Conservation (phyloP, 2,797 vertebrate species). For the Acipenser transmontanus region DNA sequence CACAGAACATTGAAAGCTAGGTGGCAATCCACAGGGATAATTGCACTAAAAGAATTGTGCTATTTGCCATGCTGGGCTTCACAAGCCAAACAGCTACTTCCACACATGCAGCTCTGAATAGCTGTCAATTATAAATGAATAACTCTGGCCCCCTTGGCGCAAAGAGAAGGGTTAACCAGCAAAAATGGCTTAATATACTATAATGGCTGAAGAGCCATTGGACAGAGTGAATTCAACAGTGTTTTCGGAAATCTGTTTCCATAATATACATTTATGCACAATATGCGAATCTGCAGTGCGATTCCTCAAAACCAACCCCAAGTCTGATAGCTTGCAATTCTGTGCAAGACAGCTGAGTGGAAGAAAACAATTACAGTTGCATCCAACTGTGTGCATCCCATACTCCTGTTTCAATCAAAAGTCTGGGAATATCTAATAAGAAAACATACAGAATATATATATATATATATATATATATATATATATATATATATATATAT, state of each 20-base stretch:
- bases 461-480: too few relatives aligned
- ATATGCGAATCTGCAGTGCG: conserved; percentile 9
- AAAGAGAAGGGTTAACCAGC: conserved; percentile 37
- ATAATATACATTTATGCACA: conserved; percentile 16
- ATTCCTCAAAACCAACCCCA: conserved; percentile 9
- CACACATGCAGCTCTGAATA: conserved; percentile 37
- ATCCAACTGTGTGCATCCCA: too few relatives aligned
- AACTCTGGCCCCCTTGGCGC: conserved; percentile 17
- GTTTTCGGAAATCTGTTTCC: conserved; percentile 26
- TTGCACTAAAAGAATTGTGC: conserved; percentile 41
- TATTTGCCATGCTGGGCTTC: conserved; percentile 43
- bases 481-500: too few relatives aligned
- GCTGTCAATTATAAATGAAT: conserved; percentile 30
- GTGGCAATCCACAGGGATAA: conserved; percentile 47
- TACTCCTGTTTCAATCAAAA: too few relatives aligned
- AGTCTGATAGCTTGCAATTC: conserved; percentile 20
- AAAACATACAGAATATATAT: too few relatives aligned
- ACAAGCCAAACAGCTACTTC: conserved; percentile 36
- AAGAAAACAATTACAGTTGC: neutral
- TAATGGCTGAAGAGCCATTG: conserved; percentile 13
- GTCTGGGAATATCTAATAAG: too few relatives aligned
- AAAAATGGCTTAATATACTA: conserved; percentile 19
- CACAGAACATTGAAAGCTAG: conserved; percentile 38
- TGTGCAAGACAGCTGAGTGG: neutral
- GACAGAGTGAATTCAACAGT: conserved; percentile 22